Evolutionary conservation across 2,113 vertebrate genomes (phyloP).

Genomic region (Pterocles burchelli): DNA sequence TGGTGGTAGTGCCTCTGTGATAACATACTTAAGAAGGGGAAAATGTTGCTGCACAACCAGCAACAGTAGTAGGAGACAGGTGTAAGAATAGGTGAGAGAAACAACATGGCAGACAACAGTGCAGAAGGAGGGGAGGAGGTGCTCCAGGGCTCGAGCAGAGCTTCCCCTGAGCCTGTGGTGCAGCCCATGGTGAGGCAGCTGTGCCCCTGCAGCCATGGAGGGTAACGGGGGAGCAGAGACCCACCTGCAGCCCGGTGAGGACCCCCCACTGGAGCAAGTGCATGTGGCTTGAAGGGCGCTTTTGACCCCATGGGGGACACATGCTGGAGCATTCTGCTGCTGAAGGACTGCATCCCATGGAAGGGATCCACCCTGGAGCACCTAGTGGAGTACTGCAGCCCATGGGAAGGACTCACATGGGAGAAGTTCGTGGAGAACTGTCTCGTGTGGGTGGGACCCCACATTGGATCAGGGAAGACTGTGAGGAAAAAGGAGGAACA

Average conservation of each 20-base stretch:
- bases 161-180: neutral
- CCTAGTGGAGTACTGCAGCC: neutral
- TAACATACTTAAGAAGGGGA: neutral
- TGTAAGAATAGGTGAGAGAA: neutral
- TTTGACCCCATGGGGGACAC: fast-evolving
- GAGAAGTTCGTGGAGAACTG: neutral
- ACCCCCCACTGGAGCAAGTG: fast-evolving
- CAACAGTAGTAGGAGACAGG: neutral
- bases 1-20: fast-evolving
- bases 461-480: neutral
- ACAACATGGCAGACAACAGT: neutral
- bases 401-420: neutral
- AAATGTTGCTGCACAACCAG: fast-evolving
- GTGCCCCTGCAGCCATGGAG: neutral
- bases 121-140: neutral
- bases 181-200: neutral
- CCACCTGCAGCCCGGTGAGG: neutral
- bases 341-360: neutral
- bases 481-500: neutral
- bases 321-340: too few relatives aligned
- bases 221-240: neutral
- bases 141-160: neutral
- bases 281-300: neutral
- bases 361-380: fast-evolving
- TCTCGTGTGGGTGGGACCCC: fast-evolving